Percentiles rank a stretch among this genome's conserved stretches.
Conservation (phyloP, 2,113 vertebrate species). For the Hyla sarda region DNA sequence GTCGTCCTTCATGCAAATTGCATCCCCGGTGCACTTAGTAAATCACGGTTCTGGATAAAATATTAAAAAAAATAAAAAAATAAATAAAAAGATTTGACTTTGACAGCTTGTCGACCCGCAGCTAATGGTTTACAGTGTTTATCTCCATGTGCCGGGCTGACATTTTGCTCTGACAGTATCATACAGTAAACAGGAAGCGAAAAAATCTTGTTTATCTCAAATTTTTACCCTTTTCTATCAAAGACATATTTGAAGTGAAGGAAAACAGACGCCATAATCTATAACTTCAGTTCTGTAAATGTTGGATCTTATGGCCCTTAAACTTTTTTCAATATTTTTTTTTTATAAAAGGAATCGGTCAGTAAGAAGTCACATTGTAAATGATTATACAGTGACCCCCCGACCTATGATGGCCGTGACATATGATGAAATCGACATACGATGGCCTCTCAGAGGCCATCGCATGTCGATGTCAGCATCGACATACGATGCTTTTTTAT, state of each 20-base stretch:
- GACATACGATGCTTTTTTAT: too few relatives aligned
- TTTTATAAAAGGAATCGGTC: too few relatives aligned
- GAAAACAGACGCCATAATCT: not conserved
- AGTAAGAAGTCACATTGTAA: too few relatives aligned
- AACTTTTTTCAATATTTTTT: not conserved
- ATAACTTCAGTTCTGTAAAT: not conserved
- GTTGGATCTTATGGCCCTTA: not conserved
- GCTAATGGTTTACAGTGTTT: slow-evolving; percentile 9
- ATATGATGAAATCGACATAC: too few relatives aligned
- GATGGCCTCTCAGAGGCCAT: too few relatives aligned
- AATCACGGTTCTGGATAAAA: not conserved
- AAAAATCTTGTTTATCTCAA: slow-evolving; percentile 16
- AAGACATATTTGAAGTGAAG: not conserved
- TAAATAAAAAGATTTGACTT: not conserved
- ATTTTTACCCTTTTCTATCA: slow-evolving; percentile 2
- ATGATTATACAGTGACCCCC: too few relatives aligned
- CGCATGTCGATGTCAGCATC: too few relatives aligned
- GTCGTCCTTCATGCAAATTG: slow-evolving; percentile 13
- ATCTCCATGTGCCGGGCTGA: not conserved
- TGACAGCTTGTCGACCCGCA: not conserved
- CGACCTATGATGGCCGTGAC: too few relatives aligned
- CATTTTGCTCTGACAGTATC: slow-evolving; percentile 15
- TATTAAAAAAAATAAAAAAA: not conserved
- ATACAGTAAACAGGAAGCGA: not conserved
- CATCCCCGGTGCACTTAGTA: not conserved